Evolutionary conservation across 2,888 invertebrate species (phyloP).

Genomic region (Agrotis ipsilon): DNA sequence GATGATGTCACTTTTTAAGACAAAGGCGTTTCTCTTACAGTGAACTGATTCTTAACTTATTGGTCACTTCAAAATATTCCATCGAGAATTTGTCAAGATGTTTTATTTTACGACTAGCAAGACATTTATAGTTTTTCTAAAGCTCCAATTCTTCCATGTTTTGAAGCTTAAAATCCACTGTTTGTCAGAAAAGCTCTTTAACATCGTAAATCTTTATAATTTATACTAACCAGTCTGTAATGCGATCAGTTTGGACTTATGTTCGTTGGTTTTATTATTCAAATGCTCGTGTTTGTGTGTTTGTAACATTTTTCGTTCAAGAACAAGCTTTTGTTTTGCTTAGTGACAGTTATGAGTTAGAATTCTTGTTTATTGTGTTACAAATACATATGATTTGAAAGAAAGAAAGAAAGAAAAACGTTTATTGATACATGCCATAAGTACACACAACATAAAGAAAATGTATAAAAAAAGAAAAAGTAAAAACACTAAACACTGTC

Average conservation of each 20-base stretch:
- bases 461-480: no score
- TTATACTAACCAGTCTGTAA: conserved; percentile 19
- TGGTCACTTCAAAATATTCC: background rate
- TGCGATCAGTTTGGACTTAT: conserved; percentile 1
- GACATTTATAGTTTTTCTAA: conserved; percentile 4
- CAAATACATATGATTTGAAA: background rate
- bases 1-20: no score
- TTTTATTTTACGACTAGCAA: conserved; percentile 3
- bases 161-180: conserved; percentile 14
- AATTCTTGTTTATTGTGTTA: conserved; percentile 6
- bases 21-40: background rate
- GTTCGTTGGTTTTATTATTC: conserved; percentile 3
- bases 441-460: no score
- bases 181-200: conserved; percentile 26
- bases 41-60: background rate
- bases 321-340: conserved; percentile 2
- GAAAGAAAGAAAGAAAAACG: no score
- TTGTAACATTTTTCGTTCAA: background rate
- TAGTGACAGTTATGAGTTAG: background rate
- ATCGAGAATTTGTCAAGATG: conserved; percentile 7
- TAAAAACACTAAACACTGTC: no score
- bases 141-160: background rate
- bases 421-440: no score
- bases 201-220: conserved; percentile 16
- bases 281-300: background rate